Evolutionary conservation across 1,140 invertebrate species (phyloP).

Genomic region (Drosophila sp.): DNA sequence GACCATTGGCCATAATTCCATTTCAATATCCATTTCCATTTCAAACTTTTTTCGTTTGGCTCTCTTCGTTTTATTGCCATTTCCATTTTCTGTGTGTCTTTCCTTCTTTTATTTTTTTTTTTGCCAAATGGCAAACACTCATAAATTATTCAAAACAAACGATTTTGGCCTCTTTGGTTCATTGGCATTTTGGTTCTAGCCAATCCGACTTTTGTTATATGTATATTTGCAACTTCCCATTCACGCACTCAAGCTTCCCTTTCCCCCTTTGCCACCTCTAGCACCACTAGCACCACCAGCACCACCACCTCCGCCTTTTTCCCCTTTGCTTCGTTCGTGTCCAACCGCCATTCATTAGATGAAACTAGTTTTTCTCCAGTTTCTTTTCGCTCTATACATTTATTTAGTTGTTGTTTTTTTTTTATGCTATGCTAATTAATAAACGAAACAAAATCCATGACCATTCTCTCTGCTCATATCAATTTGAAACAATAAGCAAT

Average conservation of each 20-base stretch:
- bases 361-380: slow-evolving; percentile 72
- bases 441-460: slow-evolving; percentile 54
- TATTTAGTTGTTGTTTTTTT: slow-evolving; percentile 22
- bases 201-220: slow-evolving; percentile 45
- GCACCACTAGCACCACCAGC: background rate
- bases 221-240: slow-evolving; percentile 69
- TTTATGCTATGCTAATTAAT: slow-evolving; percentile 69
- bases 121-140: slow-evolving; percentile 64
- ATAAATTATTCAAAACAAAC: slow-evolving; percentile 74
- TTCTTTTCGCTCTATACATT: slow-evolving; percentile 30
- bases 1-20: slow-evolving; percentile 42
- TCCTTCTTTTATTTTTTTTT: slow-evolving; percentile 33
- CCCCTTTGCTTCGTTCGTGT: background rate
- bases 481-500: slow-evolving; percentile 79
- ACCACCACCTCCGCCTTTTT: background rate
- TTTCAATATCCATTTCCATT: slow-evolving; percentile 22
- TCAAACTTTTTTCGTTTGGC: slow-evolving; percentile 13
- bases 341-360: slow-evolving; percentile 67
- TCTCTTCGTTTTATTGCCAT: slow-evolving; percentile 31
- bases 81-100: background rate
- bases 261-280: background rate
- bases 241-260: slow-evolving; percentile 48
- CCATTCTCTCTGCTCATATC: slow-evolving; percentile 39
- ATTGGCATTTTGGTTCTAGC: slow-evolving; percentile 72
- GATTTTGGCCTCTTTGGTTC: slow-evolving; percentile 75